phyloP scores from a whole-genome alignment of 2,888 invertebrate genomes.

The Byasa hedistus region DNA sequence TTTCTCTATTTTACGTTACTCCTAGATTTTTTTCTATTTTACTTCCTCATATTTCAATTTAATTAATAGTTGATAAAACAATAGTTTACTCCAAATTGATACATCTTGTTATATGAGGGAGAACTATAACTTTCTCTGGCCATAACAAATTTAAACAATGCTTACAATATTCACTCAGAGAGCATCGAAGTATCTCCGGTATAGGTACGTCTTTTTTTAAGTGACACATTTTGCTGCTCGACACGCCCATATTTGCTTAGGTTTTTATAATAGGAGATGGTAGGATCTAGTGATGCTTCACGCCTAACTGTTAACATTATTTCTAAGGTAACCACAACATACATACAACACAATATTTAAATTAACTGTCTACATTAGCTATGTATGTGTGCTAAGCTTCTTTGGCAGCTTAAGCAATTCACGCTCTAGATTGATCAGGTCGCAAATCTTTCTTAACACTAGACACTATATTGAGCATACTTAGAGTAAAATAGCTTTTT shows the following conservation, averaged over 20 bases:
- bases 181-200: conserved; percentile 2
- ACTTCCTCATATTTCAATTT: conserved; percentile 22
- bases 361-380: conserved; percentile 5
- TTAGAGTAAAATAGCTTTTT: conserved; percentile 27
- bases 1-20: conserved; percentile 13
- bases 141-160: conserved; percentile 1
- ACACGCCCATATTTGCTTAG: conserved; percentile 54
- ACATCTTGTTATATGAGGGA: conserved; percentile 21
- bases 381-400: conserved; percentile 29
- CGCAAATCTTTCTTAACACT: conserved; percentile 26
- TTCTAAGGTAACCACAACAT: conserved; percentile 1
- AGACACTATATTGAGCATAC: conserved; percentile 16
- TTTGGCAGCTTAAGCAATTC: conserved; percentile 29
- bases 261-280: conserved; percentile 32
- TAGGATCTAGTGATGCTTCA: conserved; percentile 28
- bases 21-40: conserved; percentile 19
- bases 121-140: conserved; percentile 18
- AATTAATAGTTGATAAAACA: neutral
- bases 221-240: conserved; percentile 20
- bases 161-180: conserved; percentile 7
- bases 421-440: conserved; percentile 18
- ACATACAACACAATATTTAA: conserved; percentile 8
- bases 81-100: neutral
- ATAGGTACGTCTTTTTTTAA: conserved; percentile 27
- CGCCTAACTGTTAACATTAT: conserved; percentile 13